phyloP scores from a whole-genome alignment of 2,113 vertebrate species.

The Coryphaenoides rupestris region DNA sequence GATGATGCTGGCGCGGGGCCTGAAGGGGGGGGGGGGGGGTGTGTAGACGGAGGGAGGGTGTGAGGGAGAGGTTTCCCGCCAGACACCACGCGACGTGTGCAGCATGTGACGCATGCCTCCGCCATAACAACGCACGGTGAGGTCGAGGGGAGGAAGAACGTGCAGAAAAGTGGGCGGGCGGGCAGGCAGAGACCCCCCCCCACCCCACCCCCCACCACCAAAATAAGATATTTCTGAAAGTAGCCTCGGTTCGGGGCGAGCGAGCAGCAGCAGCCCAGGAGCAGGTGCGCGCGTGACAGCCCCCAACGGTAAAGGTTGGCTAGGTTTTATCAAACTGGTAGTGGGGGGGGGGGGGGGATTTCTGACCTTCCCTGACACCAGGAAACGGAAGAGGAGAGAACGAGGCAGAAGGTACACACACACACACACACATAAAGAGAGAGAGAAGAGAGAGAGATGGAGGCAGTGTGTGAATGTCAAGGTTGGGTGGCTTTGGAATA shows the following conservation, averaged over 20 bases:
- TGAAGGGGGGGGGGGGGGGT: no score
- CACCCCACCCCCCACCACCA: no score
- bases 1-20: no score
- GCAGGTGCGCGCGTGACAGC: conserved; percentile 21
- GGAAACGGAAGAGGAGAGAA: conserved; percentile 10
- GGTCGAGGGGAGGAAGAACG: no score
- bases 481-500: background rate
- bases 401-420: background rate
- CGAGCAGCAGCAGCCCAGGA: background rate
- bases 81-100: no score
- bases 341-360: conserved; percentile 5
- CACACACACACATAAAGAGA: background rate
- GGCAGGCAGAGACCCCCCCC: no score
- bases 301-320: conserved; percentile 22
- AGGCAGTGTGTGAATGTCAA: background rate
- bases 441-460: conserved; percentile 17
- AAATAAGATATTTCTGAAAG: background rate
- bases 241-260: background rate
- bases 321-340: conserved; percentile 31
- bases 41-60: no score
- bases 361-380: conserved; percentile 13
- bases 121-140: no score
- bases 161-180: no score
- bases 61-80: no score
- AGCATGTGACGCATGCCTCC: no score